Evolutionary conservation across 2,797 vertebrate species (phyloP), one percentile per base, ranked within the genome.

Genomic region (Phaenicophaeus curvirostris): DNA sequence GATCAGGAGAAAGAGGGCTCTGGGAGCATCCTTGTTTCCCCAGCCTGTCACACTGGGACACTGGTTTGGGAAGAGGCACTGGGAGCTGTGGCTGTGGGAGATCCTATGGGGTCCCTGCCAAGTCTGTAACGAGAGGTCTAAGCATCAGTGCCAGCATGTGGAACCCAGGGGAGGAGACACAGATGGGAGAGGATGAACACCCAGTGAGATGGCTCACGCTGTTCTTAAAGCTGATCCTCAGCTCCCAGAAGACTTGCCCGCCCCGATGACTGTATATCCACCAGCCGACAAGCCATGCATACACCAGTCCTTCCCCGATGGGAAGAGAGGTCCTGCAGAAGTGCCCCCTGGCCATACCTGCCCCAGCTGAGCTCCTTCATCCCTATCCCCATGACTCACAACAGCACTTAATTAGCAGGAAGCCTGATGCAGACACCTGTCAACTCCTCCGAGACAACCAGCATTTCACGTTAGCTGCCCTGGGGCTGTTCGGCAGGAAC

Each of bases 371-470:
- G 90, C 62, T 85, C 55, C 59, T 89, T 59, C 95, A 82, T 80
- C 91, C 88, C 59, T 51, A 35, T 9, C 89, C 78, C 79, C 50
- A 3, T 87, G 89, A 93, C 83, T 94, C 90, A 95, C 73, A 51
- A 77, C 35, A 23, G 86, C 11, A 65, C 91, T 96, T 96, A 96
- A 96, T 96, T 96, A 96, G 96, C 93, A 85, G 89, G 83, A 85
- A 94, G 89, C 79, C 89, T 85, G 93, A 89, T 94, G 94, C 92
- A 93, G 94, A 91, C 95, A 97, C 94, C 95, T 95, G 96, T 94
- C 96, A 96, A 31, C 93, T 97, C 90, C 95, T 96, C 82, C 1
- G 87, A 96, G 94, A 96, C 94, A 93, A 93, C 76, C 90, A 88
- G 94, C 92, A 62, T 96, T 97, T 96, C 94, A 95, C 44, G 63